Conservation (phyloP, 2,113 vertebrate genomes). For the Arenaria interpres region DNA sequence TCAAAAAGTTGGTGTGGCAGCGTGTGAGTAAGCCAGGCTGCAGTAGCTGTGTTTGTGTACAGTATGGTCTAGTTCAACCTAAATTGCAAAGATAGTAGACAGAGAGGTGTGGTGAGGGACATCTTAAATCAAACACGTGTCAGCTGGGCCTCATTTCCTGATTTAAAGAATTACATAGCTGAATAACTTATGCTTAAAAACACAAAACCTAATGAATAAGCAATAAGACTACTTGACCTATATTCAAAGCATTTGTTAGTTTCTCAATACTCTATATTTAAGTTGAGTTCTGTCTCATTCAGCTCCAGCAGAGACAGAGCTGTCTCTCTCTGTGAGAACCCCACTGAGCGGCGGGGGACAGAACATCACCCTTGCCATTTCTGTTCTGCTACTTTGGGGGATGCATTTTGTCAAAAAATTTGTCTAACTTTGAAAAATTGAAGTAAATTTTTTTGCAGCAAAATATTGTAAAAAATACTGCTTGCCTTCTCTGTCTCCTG, state of each 20-base stretch:
- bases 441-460: neutral
- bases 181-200: constrained; percentile 16
- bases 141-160: neutral
- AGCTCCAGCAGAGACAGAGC: neutral
- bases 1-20: neutral
- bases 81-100: neutral
- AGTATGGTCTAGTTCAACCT: neutral
- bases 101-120: neutral
- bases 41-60: neutral
- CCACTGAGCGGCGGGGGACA: neutral
- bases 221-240: constrained; percentile 20
- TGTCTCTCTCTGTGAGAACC: neutral
- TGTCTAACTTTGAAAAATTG: neutral
- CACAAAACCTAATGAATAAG: constrained; percentile 36
- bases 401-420: neutral
- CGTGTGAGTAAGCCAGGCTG: neutral
- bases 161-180: constrained; percentile 30
- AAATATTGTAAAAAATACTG: neutral
- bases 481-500: neutral
- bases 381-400: neutral
- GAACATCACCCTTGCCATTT: neutral
- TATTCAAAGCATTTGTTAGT: constrained; percentile 5
- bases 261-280: neutral
- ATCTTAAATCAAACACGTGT: constrained; percentile 4
- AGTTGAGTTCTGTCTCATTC: neutral